phyloP scores from a whole-genome alignment of 2,113 vertebrate species.

The Coptodon rendalli region DNA sequence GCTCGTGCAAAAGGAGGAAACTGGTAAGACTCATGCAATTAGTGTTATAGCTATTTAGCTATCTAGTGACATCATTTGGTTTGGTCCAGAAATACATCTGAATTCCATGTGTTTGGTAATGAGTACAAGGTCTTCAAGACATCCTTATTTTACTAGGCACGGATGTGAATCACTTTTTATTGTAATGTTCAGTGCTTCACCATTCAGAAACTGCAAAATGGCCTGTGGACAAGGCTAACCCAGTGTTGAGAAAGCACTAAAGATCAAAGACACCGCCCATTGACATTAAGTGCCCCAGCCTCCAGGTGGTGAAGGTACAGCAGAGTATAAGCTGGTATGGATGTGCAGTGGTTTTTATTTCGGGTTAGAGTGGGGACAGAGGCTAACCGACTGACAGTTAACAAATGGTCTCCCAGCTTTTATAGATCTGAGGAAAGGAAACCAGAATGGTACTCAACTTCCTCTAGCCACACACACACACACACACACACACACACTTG shows the following conservation, averaged over 20 bases:
- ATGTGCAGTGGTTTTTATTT: constrained; percentile 49
- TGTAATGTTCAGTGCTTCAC: not conserved
- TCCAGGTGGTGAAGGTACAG: constrained; percentile 13
- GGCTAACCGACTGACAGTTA: constrained; percentile 46
- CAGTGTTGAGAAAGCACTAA: constrained; percentile 12
- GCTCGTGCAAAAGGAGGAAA: not conserved
- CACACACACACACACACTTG: not conserved
- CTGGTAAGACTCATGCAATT: not conserved
- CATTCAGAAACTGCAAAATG: not conserved
- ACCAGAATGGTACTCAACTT: constrained; percentile 43
- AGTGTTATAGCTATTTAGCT: not conserved
- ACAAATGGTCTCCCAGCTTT: constrained; percentile 46
- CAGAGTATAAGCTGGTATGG: constrained; percentile 17
- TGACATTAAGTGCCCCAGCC: not conserved
- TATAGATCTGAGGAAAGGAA: constrained; percentile 43
- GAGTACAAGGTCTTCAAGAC: not conserved
- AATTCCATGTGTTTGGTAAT: not conserved
- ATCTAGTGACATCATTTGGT: not conserved
- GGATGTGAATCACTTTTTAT: constrained; percentile 19
- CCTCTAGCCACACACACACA: constrained; percentile 5
- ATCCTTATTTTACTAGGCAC: not conserved
- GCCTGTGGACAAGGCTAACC: not conserved
- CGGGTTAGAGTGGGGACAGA: constrained; percentile 44
- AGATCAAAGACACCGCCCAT: constrained; percentile 38
- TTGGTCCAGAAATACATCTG: not conserved